Percentiles rank a stretch among this genome's conserved stretches.
Conservation (phyloP, 2,113 vertebrate species). For the Odobenus rosmarus region DNA sequence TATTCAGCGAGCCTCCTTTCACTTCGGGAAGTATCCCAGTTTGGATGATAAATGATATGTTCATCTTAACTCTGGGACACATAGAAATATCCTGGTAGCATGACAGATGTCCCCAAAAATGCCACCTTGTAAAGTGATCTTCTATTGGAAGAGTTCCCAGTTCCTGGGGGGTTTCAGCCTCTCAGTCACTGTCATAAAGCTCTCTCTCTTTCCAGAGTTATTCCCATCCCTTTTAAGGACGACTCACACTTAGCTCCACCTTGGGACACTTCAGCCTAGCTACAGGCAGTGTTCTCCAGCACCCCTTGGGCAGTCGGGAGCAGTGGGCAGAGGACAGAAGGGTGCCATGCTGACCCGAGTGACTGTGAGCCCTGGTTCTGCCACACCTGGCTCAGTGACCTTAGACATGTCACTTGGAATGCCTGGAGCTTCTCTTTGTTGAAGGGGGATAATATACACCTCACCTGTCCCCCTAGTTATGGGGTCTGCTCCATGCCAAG, state of each 20-base stretch:
- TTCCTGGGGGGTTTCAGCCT: background rate
- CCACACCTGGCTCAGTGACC: background rate
- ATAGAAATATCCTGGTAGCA: background rate
- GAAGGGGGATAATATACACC: background rate
- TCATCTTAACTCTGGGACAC: background rate
- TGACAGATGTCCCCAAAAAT: background rate
- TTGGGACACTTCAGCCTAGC: background rate
- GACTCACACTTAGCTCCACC: background rate
- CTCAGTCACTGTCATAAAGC: background rate
- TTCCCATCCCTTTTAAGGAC: background rate
- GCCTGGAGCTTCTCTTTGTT: background rate
- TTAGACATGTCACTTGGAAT: background rate
- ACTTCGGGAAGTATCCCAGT: background rate
- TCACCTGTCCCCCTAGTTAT: rapidly evolving
- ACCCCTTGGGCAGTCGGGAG: background rate
- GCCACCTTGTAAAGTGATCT: background rate
- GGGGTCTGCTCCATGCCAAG: background rate
- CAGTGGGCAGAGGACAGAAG: background rate
- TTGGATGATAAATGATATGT: background rate
- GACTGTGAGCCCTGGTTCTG: background rate
- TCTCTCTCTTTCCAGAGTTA: background rate
- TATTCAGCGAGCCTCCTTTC: background rate
- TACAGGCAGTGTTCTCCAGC: background rate
- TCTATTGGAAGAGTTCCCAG: background rate
- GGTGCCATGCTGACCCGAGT: background rate